Evolutionary conservation across 2,888 invertebrate genomes (phyloP).

Genomic region (Cephonodes hylas): DNA sequence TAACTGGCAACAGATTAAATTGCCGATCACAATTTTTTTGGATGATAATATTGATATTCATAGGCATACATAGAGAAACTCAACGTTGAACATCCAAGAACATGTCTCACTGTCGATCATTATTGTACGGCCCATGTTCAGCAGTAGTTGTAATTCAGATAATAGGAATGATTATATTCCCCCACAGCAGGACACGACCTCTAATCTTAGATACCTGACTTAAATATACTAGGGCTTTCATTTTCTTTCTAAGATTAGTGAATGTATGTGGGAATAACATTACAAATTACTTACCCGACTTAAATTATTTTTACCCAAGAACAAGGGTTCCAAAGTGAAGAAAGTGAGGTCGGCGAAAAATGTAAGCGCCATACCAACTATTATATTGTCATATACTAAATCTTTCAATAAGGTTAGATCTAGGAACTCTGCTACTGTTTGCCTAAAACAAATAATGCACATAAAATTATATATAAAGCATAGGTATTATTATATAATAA

Average conservation of each 20-base stretch:
- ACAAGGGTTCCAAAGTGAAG: conserved; percentile 85
- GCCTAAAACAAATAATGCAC: conserved; percentile 53
- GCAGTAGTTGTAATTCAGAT: too few species aligned
- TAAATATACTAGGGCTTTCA: too few species aligned
- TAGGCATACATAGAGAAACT: too few species aligned
- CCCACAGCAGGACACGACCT: too few species aligned
- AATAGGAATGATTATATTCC: too few species aligned
- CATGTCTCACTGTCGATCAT: too few species aligned
- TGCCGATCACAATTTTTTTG: too few species aligned
- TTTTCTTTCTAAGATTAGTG: not conserved
- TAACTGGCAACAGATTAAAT: too few species aligned
- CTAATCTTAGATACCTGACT: too few species aligned
- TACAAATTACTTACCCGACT: conserved; percentile 53
- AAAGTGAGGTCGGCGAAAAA: conserved; percentile 87
- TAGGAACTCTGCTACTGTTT: conserved; percentile 81
- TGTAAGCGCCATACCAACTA: conserved; percentile 85
- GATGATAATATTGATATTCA: too few species aligned
- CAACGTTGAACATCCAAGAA: too few species aligned
- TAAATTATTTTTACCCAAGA: conserved; percentile 79
- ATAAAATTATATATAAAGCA: not conserved
- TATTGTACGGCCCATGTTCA: too few species aligned
- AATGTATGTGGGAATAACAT: not conserved
- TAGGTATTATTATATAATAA: not conserved
- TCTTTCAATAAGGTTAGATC: conserved; percentile 84
- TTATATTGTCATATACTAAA: conserved; percentile 84